Evolutionary conservation across 2,797 vertebrate species (phyloP).

Genomic region (Tenualosa ilisha): DNA sequence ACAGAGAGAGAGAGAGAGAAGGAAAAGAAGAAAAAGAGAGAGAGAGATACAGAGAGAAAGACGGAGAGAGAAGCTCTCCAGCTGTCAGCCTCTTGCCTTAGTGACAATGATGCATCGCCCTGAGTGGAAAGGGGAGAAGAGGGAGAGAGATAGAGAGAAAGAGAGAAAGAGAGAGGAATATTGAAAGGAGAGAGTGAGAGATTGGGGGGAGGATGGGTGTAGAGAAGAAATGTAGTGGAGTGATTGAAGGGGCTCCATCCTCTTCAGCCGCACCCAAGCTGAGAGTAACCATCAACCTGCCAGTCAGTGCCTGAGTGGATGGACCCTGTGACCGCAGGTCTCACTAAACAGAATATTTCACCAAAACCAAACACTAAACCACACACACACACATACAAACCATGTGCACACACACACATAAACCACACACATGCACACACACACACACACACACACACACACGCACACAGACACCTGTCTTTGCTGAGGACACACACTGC

Average conservation of each 20-base stretch:
- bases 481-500: constrained; percentile 18
- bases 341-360: not conserved
- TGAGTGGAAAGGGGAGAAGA: not conserved
- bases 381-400: not conserved
- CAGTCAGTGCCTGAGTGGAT: constrained; percentile 12
- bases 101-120: not conserved
- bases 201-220: not conserved
- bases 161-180: not conserved
- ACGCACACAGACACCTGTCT: constrained; percentile 23
- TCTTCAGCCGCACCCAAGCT: not conserved
- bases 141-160: not conserved
- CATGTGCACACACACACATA: not conserved
- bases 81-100: not conserved
- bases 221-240: not conserved
- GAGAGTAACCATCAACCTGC: constrained; percentile 18
- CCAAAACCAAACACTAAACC: constrained; percentile 2
- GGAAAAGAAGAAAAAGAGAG: not conserved
- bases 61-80: constrained; percentile 9
- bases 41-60: constrained; percentile 26
- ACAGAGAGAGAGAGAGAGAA: constrained; percentile 19
- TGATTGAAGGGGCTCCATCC: constrained; percentile 12
- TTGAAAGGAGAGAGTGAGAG: not conserved
- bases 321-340: not conserved
- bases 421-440: not conserved
- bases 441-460: constrained; percentile 14